Percentiles rank a stretch among this genome's conserved stretches.
Conservation (phyloP, 2,888 invertebrate species). For the Ommatoiulus sabulosus region DNA sequence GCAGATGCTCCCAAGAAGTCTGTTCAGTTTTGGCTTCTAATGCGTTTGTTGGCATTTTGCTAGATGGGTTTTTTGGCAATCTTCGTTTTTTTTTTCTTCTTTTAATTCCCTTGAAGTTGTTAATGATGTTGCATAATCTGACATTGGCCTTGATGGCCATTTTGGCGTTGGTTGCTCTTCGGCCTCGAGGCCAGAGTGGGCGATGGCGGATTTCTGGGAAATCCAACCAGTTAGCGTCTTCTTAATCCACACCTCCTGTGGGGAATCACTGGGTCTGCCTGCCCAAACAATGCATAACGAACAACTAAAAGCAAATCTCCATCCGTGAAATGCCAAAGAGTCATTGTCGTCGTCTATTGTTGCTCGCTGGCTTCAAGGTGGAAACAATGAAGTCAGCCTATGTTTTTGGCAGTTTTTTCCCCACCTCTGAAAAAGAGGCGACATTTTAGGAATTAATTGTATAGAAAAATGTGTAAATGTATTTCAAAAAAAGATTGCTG, state of each 20-base stretch:
- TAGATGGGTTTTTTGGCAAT: background rate
- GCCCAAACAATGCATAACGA: background rate
- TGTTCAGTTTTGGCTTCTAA: background rate
- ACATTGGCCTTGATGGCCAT: constrained; percentile 21
- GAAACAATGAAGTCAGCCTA: background rate
- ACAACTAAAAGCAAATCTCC: background rate
- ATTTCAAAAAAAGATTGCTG: too few species aligned
- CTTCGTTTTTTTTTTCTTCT: background rate
- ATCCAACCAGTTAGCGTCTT: background rate
- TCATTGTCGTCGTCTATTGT: background rate
- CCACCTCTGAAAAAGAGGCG: background rate
- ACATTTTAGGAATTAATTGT: too few species aligned
- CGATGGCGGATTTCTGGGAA: background rate
- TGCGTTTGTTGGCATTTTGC: background rate
- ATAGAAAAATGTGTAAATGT: too few species aligned
- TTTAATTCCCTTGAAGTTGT: background rate
- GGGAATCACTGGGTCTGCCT: background rate
- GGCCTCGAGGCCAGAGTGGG: background rate
- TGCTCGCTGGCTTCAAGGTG: background rate
- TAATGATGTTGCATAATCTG: constrained; percentile 31
- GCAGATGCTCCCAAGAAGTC: background rate
- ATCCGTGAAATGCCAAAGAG: constrained; percentile 31
- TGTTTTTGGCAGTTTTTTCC: background rate
- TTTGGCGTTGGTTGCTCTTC: background rate
- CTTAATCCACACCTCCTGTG: background rate